phyloP scores from a whole-genome alignment of 1,140 invertebrate genomes.

The Trichonephila inaurata region DNA sequence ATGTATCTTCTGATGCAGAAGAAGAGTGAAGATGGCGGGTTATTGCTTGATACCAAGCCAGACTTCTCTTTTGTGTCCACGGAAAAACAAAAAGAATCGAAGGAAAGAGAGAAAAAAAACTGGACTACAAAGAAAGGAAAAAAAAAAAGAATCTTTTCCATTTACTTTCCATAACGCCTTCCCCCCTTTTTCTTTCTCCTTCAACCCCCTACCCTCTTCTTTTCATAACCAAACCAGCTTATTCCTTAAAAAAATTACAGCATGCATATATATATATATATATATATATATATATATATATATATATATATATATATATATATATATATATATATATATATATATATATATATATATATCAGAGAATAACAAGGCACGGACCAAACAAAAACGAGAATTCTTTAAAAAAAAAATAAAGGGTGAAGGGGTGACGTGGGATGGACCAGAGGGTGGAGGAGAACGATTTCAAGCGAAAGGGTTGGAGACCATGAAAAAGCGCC shows the following conservation, averaged over 20 bases:
- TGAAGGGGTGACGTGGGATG: constrained; percentile 22
- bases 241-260: constrained; percentile 3
- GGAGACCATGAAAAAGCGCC: constrained; percentile 44
- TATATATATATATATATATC: constrained; percentile 34
- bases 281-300: constrained; percentile 7
- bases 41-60: constrained; percentile 11
- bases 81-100: not conserved
- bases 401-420: constrained; percentile 4
- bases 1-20: not conserved
- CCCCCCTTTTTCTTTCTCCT: not conserved
- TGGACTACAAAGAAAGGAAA: not conserved
- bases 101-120: not conserved
- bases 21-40: not conserved
- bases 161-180: constrained; percentile 14
- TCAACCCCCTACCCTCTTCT: not conserved
- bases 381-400: constrained; percentile 53
- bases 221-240: constrained; percentile 40
- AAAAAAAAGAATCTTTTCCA: constrained; percentile 25
- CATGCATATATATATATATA: constrained; percentile 23
- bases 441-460: constrained; percentile 2
- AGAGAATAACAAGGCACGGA: constrained; percentile 52
- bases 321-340: constrained; percentile 12
- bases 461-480: constrained; percentile 51
- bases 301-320: constrained; percentile 29
- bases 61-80: not conserved